Evolutionary conservation across 1,140 invertebrate species (phyloP).

Genomic region (Carcinoscorpius rotundicauda): DNA sequence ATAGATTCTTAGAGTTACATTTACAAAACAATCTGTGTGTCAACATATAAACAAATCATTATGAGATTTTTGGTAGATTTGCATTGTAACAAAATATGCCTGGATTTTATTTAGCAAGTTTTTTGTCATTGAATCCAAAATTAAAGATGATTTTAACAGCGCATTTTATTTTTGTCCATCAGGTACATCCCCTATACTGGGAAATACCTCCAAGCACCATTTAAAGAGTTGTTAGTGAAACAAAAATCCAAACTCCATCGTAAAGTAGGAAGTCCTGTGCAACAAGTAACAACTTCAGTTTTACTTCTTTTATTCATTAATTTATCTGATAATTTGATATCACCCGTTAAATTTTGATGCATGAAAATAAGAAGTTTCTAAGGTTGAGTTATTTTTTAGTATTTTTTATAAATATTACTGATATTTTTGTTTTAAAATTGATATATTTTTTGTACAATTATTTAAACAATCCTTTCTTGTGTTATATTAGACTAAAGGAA

Average conservation of each 20-base stretch:
- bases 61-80: background rate
- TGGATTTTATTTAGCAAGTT: too few relatives aligned
- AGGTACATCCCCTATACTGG: constrained; percentile 62
- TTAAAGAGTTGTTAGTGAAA: constrained; percentile 71
- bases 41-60: background rate
- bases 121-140: background rate
- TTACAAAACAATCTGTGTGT: background rate
- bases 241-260: constrained; percentile 79
- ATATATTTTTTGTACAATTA: background rate
- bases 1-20: background rate
- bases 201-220: constrained; percentile 63
- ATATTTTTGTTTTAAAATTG: background rate
- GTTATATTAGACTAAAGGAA: too few relatives aligned
- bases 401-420: background rate
- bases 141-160: background rate
- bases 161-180: constrained; percentile 6
- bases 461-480: too few relatives aligned
- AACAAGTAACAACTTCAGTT: constrained; percentile 9
- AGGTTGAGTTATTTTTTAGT: background rate
- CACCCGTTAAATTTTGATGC: background rate
- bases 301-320: background rate
- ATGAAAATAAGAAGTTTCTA: background rate
- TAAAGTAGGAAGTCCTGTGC: constrained; percentile 34
- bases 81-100: too few relatives aligned
- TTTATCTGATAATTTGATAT: background rate